phyloP scores from a whole-genome alignment of 2,888 invertebrate genomes.

The Thymelicus acteon region DNA sequence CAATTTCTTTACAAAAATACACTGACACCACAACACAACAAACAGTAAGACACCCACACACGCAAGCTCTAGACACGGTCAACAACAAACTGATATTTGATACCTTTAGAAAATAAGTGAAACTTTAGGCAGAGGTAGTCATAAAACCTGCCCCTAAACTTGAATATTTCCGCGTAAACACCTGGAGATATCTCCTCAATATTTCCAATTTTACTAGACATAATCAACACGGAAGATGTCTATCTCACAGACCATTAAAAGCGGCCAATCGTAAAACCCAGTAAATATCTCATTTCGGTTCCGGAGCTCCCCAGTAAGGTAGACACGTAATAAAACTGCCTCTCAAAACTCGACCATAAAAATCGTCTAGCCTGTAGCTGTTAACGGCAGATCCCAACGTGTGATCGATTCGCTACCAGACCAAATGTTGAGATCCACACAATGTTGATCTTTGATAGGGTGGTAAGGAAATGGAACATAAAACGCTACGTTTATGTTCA shows the following conservation, averaged over 20 bases:
- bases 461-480: neutral
- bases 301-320: slow-evolving; percentile 11
- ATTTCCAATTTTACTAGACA: neutral
- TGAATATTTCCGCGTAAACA: neutral
- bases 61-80: too few species aligned
- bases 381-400: slow-evolving; percentile 12
- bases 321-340: slow-evolving; percentile 33
- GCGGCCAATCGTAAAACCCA: slow-evolving; percentile 17
- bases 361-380: slow-evolving; percentile 31
- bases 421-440: neutral
- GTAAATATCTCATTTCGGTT: neutral
- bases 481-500: too few species aligned
- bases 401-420: slow-evolving; percentile 3
- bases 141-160: too few species aligned
- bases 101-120: too few species aligned
- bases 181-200: neutral
- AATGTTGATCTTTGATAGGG: neutral
- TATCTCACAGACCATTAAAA: slow-evolving; percentile 3
- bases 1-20: too few species aligned
- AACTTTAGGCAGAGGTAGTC: too few species aligned
- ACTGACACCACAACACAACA: too few species aligned
- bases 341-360: slow-evolving; percentile 35
- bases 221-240: slow-evolving; percentile 4
- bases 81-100: too few species aligned
- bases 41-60: too few species aligned